phyloP scores from a whole-genome alignment of 2,797 vertebrate genomes.

The Typhlichthys subterraneus region DNA sequence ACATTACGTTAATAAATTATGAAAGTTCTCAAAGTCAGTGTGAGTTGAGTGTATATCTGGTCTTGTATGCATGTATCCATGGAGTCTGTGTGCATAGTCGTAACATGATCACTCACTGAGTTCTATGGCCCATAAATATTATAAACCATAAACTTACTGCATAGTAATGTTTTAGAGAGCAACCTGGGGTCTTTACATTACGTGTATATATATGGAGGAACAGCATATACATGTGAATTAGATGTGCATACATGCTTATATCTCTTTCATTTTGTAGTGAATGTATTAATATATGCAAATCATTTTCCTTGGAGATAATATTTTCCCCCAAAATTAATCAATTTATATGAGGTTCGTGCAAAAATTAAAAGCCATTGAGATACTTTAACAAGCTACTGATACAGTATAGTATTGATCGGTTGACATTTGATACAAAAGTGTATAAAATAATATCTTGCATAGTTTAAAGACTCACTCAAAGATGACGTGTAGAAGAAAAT shows the following conservation, averaged over 20 bases:
- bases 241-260: too few species aligned
- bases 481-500: too few species aligned
- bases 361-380: background rate
- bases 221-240: too few species aligned
- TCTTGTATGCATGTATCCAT: background rate
- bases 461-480: too few species aligned
- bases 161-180: too few species aligned
- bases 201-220: too few species aligned
- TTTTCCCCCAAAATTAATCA: too few species aligned
- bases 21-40: constrained; percentile 52
- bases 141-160: background rate
- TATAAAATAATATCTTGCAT: background rate
- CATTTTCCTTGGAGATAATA: too few species aligned
- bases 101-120: background rate
- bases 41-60: constrained; percentile 35
- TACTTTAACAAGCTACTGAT: background rate
- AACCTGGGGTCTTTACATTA: too few species aligned
- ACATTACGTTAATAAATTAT: constrained; percentile 59
- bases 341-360: too few species aligned
- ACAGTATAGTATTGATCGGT: constrained; percentile 1
- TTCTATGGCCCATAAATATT: background rate
- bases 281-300: too few species aligned
- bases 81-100: background rate
- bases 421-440: background rate
- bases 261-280: too few species aligned